Base-by-base conservation (phyloP, 2,113 vertebrate genomes). In the Otus sunia region DNA sequence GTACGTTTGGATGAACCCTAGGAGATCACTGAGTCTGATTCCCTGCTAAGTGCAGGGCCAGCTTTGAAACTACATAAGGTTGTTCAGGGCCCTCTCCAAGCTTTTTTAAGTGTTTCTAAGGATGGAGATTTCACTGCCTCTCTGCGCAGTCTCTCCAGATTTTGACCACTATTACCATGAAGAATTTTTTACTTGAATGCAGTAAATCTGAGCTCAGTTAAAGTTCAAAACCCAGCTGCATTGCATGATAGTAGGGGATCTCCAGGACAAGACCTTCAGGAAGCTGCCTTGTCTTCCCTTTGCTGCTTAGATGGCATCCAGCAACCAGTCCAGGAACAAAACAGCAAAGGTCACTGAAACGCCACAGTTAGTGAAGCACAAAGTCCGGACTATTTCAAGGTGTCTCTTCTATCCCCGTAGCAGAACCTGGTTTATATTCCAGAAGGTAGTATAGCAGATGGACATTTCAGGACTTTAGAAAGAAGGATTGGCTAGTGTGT, bases 181-280 rank as follows among this genome's bases (percentile, higher is more conserved):
- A 55, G 12, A 64, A 32, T 17, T n/a, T 83, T 91, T 80, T 12
- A 66, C 16, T 55, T 49, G 16, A 82, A 19, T 47, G 5, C 20
- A 37, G 7, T 27, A 69, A 89, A 43, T 47, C 36, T 43, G 60
- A 90, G 19, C 36, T 81, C 22, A 77, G 10, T 15, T 74, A 30
- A 59, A 62, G 10, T 32, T 69, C 39, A 69, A 71, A 74, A 6
- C 3, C 12, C n/a, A 39, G 1, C 4, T 53, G 14, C 1, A 0
- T 7, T 56, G 4, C 2, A 1, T 62, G 8, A 16, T 66, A 27
- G 19, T 43, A 29, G 5, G 9, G 10, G 4, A 36, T 49, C 8
- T 63, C 12, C 13, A 41, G 43, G 4, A 23, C 7, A 47, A 77
- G 25, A 30, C 4, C 17, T 68, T 52, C 67, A 68, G 23, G 49